These are phyloP conservation scores for Ecdyonurus torrentis DNA, from an alignment of 2,888 invertebrate genomes.

Conservation along the genomic window DNA sequence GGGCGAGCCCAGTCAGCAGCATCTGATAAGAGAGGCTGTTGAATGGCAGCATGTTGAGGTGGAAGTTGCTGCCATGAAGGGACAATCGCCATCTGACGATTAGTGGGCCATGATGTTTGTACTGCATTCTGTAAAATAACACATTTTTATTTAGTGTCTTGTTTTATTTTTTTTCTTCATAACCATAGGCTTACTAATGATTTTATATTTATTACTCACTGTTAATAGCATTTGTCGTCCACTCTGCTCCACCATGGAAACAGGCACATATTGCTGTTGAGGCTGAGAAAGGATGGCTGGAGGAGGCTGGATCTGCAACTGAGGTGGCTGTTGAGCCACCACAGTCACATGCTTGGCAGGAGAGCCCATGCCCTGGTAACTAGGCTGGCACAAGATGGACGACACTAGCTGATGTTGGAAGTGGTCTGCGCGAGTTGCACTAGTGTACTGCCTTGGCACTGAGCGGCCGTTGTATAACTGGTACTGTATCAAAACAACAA, in stretches of 20 bases:
- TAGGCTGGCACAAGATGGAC: constrained; percentile 82
- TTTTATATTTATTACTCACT: constrained; percentile 25
- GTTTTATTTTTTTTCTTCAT: not conserved
- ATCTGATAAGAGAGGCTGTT: constrained; percentile 40
- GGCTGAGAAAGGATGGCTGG: constrained; percentile 67
- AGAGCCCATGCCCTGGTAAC: constrained; percentile 63
- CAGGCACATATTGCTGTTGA: constrained; percentile 82
- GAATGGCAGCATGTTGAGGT: constrained; percentile 39
- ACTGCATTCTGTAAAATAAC: constrained; percentile 37
- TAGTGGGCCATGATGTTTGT: constrained; percentile 50
- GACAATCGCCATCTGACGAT: constrained; percentile 64
- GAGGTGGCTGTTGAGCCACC: constrained; percentile 41
- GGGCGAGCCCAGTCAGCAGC: constrained; percentile 56
- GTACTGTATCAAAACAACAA: constrained; percentile 38
- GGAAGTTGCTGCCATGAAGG: constrained; percentile 72
- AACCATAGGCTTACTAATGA: not conserved
- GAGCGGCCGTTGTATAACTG: constrained; percentile 61
- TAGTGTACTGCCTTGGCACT: constrained; percentile 49
- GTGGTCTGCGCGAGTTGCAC: constrained; percentile 52
- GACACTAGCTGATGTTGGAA: constrained; percentile 87
- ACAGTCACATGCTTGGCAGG: constrained; percentile 54
- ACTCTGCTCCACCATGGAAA: constrained; percentile 80
- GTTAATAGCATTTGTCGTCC: constrained; percentile 64
- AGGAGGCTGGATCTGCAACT: constrained; percentile 54
- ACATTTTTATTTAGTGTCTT: not conserved